Conservation (phyloP, 2,888 invertebrate species). For the Ashinkailepas kermadecensis region DNA sequence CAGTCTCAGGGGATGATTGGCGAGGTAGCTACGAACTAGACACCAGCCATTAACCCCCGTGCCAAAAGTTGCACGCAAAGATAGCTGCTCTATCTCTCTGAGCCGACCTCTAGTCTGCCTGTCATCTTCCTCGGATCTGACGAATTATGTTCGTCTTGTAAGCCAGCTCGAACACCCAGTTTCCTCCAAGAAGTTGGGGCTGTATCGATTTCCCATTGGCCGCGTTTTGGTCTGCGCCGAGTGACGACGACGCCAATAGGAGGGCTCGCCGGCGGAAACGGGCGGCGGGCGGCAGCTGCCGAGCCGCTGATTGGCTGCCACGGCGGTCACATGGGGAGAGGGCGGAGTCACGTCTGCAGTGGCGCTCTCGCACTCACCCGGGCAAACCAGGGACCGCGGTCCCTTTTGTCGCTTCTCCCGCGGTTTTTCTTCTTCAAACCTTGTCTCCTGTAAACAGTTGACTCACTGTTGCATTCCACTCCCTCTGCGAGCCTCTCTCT, state of each 20-base stretch:
- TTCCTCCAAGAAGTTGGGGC: background rate
- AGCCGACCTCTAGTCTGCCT: no score
- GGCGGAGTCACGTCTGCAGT: background rate
- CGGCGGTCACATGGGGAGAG: slow-evolving; percentile 19
- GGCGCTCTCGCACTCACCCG: background rate
- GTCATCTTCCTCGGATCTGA: no score
- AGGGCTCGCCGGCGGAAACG: background rate
- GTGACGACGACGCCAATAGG: background rate
- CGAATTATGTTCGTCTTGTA: background rate
- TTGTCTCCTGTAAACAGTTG: no score
- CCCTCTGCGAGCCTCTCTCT: no score
- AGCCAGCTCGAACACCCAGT: background rate
- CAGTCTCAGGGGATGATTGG: no score
- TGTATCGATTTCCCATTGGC: slow-evolving; percentile 11
- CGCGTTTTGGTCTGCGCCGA: background rate
- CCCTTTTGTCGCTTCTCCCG: no score
- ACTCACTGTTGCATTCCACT: no score
- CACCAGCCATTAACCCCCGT: no score
- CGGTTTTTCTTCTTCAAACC: background rate
- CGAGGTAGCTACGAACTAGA: no score
- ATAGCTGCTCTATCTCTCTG: no score
- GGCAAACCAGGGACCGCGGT: no score
- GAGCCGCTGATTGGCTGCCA: background rate
- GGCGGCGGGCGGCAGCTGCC: slow-evolving; percentile 9
- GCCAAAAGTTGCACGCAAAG: no score